Base-by-base conservation (phyloP, 2,888 invertebrate genomes). In the Tuta absoluta region DNA sequence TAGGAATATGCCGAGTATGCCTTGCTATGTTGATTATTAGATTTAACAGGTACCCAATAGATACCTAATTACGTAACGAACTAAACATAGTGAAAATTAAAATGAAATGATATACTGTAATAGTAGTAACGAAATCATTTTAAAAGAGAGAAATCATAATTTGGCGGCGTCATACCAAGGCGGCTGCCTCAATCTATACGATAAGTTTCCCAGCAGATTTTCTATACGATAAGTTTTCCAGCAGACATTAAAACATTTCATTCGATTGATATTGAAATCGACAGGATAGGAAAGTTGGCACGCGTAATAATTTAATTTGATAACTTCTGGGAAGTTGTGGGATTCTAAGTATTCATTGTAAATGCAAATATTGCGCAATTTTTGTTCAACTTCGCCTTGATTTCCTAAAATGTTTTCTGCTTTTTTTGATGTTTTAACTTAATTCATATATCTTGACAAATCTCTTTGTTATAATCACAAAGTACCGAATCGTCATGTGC, bases 291-390 rank as follows among this genome's bases (percentile, higher is more conserved):
- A 37, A 23, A 14, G 60, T 45, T n/a, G 60, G 14, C 24, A 28
- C n/a, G 60, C 60, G 60, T 60, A 24, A 45, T 60, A 45, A 60
- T 60, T 60, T 60, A 45, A 60, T 60, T 60, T 45, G 60, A 21
- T 11, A 45, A 60, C 45, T 24, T 60, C n/a, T 14, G 11, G 11
- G 23, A 60, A 60, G 24, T 45, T 60, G 14, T 10, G 0, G 10
- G 45, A 60, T 60, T 60, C 21, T 60, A 45, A 48, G 45, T 48
- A 11, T 45, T 60, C 60, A 60, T 60, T 60, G 60, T 24, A 23
- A 60, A 60, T 45, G 60, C 45, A 45, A 60, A 60, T 60, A 23
- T 11, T 24, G 45, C 60, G 23, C 41, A 33, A 33, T 56, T 56
- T 33, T 33, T 24, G 24, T 17, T 33, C 17, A 23, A 53, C 23